phyloP scores from a whole-genome alignment of 2,113 vertebrate species.

The Pterophyllum scalare region DNA sequence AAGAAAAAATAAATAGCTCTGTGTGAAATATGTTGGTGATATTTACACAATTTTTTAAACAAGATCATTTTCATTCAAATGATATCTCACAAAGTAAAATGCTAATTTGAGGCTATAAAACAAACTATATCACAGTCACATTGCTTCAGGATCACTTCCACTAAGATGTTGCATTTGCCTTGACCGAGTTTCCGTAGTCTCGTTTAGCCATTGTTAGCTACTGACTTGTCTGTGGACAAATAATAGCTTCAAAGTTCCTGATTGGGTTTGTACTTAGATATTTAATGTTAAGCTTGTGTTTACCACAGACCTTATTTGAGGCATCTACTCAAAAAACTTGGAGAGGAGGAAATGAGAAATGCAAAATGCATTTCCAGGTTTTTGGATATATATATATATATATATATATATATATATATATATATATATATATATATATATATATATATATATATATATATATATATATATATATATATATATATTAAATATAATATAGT shows the following conservation, averaged over 20 bases:
- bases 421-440: too few species aligned
- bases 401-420: too few species aligned
- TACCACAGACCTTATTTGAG: too few species aligned
- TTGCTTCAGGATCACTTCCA: fast-evolving
- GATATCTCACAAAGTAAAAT: fast-evolving
- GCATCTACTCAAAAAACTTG: too few species aligned
- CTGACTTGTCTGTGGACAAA: background rate
- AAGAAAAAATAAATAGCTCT: background rate
- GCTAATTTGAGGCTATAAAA: background rate
- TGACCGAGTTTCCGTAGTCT: background rate
- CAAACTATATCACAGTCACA: background rate
- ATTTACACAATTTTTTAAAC: background rate
- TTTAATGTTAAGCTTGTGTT: background rate
- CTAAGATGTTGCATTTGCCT: background rate
- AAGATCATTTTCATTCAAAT: background rate
- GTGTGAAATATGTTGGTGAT: background rate
- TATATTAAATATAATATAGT: too few species aligned
- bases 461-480: too few species aligned
- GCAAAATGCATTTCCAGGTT: too few species aligned
- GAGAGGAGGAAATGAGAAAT: too few species aligned
- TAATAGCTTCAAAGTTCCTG: background rate
- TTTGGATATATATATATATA: too few species aligned
- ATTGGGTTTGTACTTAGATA: background rate
- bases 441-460: too few species aligned
- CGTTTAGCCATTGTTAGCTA: background rate